Evolutionary conservation across 2,113 vertebrate species (phyloP).

Genomic region (Pipra filicauda): DNA sequence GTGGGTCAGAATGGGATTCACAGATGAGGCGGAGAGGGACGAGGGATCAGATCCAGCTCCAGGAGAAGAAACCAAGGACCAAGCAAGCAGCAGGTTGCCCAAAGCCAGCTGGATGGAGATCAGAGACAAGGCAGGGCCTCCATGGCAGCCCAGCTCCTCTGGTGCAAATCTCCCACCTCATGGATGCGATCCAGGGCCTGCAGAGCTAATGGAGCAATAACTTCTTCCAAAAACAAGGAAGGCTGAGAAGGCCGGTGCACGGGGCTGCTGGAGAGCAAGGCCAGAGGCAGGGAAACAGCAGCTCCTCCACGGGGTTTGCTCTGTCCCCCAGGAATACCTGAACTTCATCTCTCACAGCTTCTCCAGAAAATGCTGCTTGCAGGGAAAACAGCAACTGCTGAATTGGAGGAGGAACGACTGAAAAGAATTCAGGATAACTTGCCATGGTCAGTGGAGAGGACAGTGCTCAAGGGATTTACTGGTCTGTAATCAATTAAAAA

Average conservation of each 20-base stretch:
- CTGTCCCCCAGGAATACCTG: not conserved
- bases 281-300: not conserved
- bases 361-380: not conserved
- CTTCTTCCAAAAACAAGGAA: not conserved
- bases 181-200: not conserved
- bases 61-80: not conserved
- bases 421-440: not conserved
- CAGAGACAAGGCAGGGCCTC: not conserved
- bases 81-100: not conserved
- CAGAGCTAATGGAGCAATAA: not conserved
- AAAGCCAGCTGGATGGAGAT: not conserved
- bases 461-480: not conserved
- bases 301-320: not conserved
- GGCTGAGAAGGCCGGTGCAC: rapidly evolving
- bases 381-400: not conserved
- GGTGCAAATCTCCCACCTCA: not conserved
- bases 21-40: not conserved
- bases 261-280: not conserved
- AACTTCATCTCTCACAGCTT: not conserved
- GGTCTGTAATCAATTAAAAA: not conserved
- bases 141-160: not conserved
- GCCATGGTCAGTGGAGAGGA: not conserved
- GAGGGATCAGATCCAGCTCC: not conserved
- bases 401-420: not conserved
- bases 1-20: not conserved